Conservation (phyloP, 1,140 invertebrate genomes). For the Drosophila subpulchrella region DNA sequence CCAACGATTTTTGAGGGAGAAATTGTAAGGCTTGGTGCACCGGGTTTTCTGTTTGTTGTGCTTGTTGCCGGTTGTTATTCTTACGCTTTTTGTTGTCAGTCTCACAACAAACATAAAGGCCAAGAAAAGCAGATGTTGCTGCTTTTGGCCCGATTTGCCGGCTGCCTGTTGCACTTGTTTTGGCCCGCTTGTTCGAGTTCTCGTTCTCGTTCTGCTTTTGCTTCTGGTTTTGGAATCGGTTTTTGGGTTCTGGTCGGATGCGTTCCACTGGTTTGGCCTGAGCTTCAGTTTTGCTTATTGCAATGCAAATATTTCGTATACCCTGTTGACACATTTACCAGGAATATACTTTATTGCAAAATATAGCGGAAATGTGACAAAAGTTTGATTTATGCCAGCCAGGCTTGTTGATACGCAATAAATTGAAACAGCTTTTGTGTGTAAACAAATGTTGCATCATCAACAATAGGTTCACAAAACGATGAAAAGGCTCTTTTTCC, state of each 20-base stretch:
- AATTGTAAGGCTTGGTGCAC: constrained; percentile 41
- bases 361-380: constrained; percentile 24
- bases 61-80: constrained; percentile 19
- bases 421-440: constrained; percentile 9
- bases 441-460: constrained; percentile 12
- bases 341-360: constrained; percentile 2
- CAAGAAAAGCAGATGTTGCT: constrained; percentile 22
- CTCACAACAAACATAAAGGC: constrained; percentile 17
- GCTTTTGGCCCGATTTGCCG: constrained; percentile 54
- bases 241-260: constrained; percentile 28
- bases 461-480: background rate
- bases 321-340: constrained; percentile 6
- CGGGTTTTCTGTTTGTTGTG: constrained; percentile 46
- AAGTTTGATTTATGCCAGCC: constrained; percentile 28
- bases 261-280: constrained; percentile 29
- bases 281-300: constrained; percentile 39
- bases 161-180: constrained; percentile 69
- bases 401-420: constrained; percentile 5
- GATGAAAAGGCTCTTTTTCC: constrained; percentile 9
- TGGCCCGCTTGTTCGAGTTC: constrained; percentile 26
- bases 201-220: constrained; percentile 43
- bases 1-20: constrained; percentile 12
- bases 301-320: constrained; percentile 46
- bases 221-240: constrained; percentile 21
- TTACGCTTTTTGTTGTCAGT: constrained; percentile 23